Evolutionary conservation across 2,888 invertebrate species (phyloP).

Genomic region (Priapulus caudatus): DNA sequence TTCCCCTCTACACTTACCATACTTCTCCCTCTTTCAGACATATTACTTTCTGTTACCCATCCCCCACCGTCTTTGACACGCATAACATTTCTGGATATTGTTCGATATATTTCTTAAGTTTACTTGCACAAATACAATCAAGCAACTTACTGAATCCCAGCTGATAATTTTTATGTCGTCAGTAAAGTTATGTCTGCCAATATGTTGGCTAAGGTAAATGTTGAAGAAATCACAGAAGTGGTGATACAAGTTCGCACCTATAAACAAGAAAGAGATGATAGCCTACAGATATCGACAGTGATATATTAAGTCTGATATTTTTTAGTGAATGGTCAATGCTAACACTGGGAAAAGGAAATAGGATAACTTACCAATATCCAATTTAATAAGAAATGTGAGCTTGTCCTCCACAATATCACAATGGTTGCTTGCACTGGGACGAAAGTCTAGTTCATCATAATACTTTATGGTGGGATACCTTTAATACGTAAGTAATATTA

Average conservation of each 20-base stretch:
- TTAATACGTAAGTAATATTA: not conserved
- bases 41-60: not conserved
- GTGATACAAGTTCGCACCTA: slow-evolving; percentile 94
- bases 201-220: slow-evolving; percentile 82
- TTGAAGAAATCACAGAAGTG: slow-evolving; percentile 99
- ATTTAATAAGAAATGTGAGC: slow-evolving; percentile 90
- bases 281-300: no score
- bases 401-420: slow-evolving; percentile 81
- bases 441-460: slow-evolving; percentile 51
- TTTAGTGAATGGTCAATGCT: no score
- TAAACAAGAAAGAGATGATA: slow-evolving; percentile 29
- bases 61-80: no score
- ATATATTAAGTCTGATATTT: no score
- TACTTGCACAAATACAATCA: no score
- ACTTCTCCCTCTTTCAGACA: not conserved
- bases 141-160: slow-evolving; percentile 64
- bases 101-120: no score
- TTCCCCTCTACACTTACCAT: no score
- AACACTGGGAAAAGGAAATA: no score
- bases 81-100: no score
- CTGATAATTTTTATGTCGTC: slow-evolving; percentile 64
- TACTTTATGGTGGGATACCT: slow-evolving; percentile 77
- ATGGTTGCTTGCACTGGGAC: slow-evolving; percentile 28
- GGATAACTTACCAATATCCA: slow-evolving; percentile 72
- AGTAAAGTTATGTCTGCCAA: slow-evolving; percentile 51